phyloP scores from a whole-genome alignment of 2,113 vertebrate genomes.

The Myocastor coypus region DNA sequence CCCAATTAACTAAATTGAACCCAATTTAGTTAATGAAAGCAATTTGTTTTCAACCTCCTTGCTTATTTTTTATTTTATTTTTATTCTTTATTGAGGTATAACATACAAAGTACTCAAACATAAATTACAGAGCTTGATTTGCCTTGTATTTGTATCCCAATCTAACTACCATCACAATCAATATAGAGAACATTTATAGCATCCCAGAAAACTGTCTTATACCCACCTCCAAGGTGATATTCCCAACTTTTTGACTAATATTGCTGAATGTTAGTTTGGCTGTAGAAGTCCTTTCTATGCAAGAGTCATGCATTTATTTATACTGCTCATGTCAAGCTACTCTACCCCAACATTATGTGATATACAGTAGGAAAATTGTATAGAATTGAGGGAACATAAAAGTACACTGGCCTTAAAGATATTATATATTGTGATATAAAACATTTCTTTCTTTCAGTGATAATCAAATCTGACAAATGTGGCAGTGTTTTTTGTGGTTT shows the following conservation, averaged over 20 bases:
- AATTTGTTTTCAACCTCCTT: constrained; percentile 6
- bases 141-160: not conserved
- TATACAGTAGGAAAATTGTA: not conserved
- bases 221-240: no score
- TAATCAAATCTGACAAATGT: constrained; percentile 22
- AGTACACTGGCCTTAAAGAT: not conserved
- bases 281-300: not conserved
- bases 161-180: not conserved
- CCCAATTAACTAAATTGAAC: no score
- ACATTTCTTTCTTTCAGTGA: not conserved
- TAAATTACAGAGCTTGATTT: not conserved
- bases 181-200: not conserved
- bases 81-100: not conserved
- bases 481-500: not conserved
- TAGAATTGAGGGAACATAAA: constrained; percentile 15
- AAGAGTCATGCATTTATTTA: not conserved
- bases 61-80: not conserved
- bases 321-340: not conserved
- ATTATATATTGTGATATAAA: not conserved
- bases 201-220: not conserved
- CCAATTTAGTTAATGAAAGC: constrained; percentile 18
- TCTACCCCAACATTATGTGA: constrained; percentile 18
- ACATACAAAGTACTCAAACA: not conserved
- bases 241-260: not conserved
- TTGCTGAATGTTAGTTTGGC: not conserved